Conservation (phyloP, 2,113 vertebrate genomes). For the Chelonoidis abingdonii region DNA sequence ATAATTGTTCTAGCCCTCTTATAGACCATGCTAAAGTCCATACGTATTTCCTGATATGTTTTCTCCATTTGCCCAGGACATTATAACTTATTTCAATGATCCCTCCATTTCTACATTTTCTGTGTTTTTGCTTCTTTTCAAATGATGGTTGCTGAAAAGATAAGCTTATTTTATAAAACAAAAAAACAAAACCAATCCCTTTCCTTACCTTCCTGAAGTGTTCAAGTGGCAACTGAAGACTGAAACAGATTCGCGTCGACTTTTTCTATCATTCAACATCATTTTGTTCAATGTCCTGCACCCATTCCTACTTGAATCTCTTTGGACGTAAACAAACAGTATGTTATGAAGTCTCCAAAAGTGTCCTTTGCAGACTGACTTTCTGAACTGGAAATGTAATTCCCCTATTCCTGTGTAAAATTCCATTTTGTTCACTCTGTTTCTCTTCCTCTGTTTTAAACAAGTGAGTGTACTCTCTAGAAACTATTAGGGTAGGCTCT, state of each 20-base stretch:
- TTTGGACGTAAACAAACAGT: neutral
- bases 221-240: neutral
- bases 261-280: neutral
- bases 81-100: neutral
- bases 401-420: neutral
- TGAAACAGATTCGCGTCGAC: neutral
- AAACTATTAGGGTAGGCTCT: constrained; percentile 38
- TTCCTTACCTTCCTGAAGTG: neutral
- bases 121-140: neutral
- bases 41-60: neutral
- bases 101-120: constrained; percentile 6
- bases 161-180: neutral
- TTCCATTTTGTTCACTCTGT: neutral
- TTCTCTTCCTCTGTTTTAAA: neutral
- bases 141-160: neutral
- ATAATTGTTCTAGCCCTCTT: neutral
- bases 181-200: rapidly evolving
- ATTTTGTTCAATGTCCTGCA: neutral
- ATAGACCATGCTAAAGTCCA: neutral
- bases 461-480: neutral
- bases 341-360: neutral
- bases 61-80: neutral
- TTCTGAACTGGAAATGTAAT: neutral
- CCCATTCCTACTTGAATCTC: neutral
- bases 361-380: neutral